Base-by-base conservation (phyloP, 2,888 invertebrate genomes). In the Phymatocera aterrima region DNA sequence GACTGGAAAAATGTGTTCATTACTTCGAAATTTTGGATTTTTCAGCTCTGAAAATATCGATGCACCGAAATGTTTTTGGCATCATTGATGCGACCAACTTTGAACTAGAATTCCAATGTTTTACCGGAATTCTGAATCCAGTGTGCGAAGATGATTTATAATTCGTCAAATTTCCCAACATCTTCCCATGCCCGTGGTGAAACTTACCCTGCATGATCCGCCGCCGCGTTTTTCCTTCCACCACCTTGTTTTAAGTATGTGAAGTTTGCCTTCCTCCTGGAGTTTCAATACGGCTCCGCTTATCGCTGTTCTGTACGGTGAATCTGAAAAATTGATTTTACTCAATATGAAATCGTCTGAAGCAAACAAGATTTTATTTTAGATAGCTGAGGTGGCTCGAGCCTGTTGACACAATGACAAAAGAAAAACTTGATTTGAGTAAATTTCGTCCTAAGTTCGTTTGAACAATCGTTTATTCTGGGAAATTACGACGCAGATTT, bases 211-310 rank as follows among this genome's bases (percentile, higher is more conserved):
- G 89, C 97, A 97, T 79, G 95, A 94, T 68, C 97, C 97, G 28
- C 97, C 97, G 24, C 97, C 97, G 40, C 97, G 93, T 91, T 96
- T 97, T 91, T 97, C 96, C 89, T 97, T 97, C 99, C 99, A 99
- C 99, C 99, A 99, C 89, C 96, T 95, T 40, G 97, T 97, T 93
- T 99, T 99, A 86, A 99, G 92, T 89, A 96, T 95, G 89, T 97
- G 97, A 81, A 99, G 93, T 91, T 95, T 96, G 61, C 98, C 98
- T 90, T 97, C 97, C 91, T 99, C 99, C 92, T 99, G 99, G 51
- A 99, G 93, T 91, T 97, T 97, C 74, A 99, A 92, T 84, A 99
- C 97, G 64, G 98, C 98, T 40, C 97, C 97, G 88, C 97, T 98
- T 86, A 99, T 97, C 78, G 97, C 95, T 77, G 97, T 97, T 84